Base-by-base conservation (phyloP, 2,888 invertebrate genomes). In the Rhopalosiphum nymphaeae region DNA sequence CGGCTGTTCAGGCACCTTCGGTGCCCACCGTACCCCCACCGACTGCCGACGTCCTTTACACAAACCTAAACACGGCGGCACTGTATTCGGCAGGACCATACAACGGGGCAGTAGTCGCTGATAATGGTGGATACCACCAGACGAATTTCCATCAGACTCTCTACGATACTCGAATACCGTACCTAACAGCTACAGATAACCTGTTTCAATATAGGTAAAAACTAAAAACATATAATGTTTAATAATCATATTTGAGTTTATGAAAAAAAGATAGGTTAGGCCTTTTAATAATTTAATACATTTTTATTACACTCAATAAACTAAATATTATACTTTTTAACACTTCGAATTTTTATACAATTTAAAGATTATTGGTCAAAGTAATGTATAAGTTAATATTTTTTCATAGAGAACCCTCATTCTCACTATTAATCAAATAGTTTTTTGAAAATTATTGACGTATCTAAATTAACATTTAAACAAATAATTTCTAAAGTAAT, bases 131-230 rank as follows among this genome's bases (percentile, higher is more conserved):
- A 29, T 90, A 90, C 53, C 90, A 94, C n/a, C 94, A 94, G 42
- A 86, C 94, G 46, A 95, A 95, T 92, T 95, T 97, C 93, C 97
- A 97, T 95, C 97, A 97, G 95, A 96, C 96, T 3, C 96, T 97
- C 25, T 97, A 97, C 95, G 97, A 97, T 96, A 96, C 97, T 96
- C 96, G 98, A 96, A 91, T 95, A 57, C 95, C 95, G 13, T 97
- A 98, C 96, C 96, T 98, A 95, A 97, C 97, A 21, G 96, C 97
- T 84, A 97, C 98, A 25, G 98, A 98, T 95, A 98, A 98, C 95
- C 97, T 98, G 95, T 98, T 98, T 96, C 98, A 98, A 96, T 98
- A 98, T 96, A 94, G 94, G 94, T 94, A 94, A 91, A 10, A 29
- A 21, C 16, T 53, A 53, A 21, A 53, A 53, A 53, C 16, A n/a